Base-by-base conservation (phyloP, 2,797 vertebrate species). In the Poliocrania exsul region DNA sequence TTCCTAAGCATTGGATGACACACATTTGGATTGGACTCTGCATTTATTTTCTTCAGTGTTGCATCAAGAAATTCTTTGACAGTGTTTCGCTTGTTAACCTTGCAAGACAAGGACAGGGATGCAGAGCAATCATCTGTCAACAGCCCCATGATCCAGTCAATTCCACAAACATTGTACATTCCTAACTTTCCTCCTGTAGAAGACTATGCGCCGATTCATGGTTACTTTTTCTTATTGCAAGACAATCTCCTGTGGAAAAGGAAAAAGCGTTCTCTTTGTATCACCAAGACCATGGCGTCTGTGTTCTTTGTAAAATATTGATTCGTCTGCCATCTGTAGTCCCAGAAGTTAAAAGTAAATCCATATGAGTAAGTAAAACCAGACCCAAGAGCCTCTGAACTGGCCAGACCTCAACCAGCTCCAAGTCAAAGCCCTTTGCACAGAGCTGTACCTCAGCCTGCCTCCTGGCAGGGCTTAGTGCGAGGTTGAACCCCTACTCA, bases 241-340 rank as follows among this genome's bases (percentile, higher is more conserved):
- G 84, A 58, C 47, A 84, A 49, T 24, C 70, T 86, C 56, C 58
- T 31, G 21, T 72, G 77, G 82, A 97, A 92, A 80, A 3, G 81
- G 83, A 80, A 84, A 91, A 69, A 67, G 50, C 0, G 2, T 44
- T 60, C 15, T 88, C 71, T 87, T 82, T 3, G 1, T 79, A 90
- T 29, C 72, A 79, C 87, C 65, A 80, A 92, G 65, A 81, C 44
- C 58, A 66, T 0, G 44, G 89, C 49, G 7, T 88, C 96, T 92
- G 72, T 1, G 12, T 74, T 82, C 58, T 91, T 94, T 74, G 86
- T 78, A 86, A 97, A 96, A 92, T 89, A 97, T 69, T 96, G 95
- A 96, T 95, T 79, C 1, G 67, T 93, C 89, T 94, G 94, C 78
- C 16, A 25, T 72, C 93, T 84, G 44, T 62, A 72, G 53, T 26